phyloP scores from a whole-genome alignment of 2,888 invertebrate genomes.

The Automeris io region DNA sequence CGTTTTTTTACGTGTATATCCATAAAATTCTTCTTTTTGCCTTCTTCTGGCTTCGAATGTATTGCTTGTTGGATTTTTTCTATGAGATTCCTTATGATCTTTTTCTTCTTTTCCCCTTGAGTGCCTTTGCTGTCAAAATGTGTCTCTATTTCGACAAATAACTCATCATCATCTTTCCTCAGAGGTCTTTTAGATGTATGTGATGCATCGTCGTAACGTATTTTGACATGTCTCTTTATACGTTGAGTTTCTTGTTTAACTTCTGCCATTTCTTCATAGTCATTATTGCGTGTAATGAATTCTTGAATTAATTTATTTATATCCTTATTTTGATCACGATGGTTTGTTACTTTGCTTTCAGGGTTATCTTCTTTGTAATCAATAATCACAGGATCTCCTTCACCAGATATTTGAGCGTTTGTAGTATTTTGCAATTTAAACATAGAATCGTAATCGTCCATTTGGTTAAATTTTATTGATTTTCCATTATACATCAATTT shows the following conservation, averaged over 20 bases:
- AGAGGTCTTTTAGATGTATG: slow-evolving; percentile 18
- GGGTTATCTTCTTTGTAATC: not conserved
- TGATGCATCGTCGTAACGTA: slow-evolving; percentile 22
- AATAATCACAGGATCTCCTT: no score
- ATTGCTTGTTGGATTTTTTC: slow-evolving; percentile 61
- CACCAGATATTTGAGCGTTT: not conserved
- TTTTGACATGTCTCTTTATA: slow-evolving; percentile 47
- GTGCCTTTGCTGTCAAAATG: slow-evolving; percentile 57
- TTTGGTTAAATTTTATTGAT: slow-evolving; percentile 30
- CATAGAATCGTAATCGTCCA: slow-evolving; percentile 2
- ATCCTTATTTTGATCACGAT: not conserved
- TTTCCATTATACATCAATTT: slow-evolving; percentile 53
- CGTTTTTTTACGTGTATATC: slow-evolving; percentile 47
- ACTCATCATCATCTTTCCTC: slow-evolving; percentile 46
- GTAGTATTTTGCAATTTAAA: not conserved
- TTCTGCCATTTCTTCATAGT: slow-evolving; percentile 11
- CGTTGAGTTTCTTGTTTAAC: slow-evolving; percentile 27
- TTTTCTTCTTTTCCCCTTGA: slow-evolving; percentile 55
- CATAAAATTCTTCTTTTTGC: slow-evolving; percentile 25
- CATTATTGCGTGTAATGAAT: slow-evolving; percentile 28
- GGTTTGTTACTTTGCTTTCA: not conserved
- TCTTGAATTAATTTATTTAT: slow-evolving; percentile 32
- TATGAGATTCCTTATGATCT: slow-evolving; percentile 46
- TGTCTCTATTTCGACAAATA: slow-evolving; percentile 66
- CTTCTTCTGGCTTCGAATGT: slow-evolving; percentile 28